A percentile compares a stretch with the other conserved stretches of the same genome.
phyloP scores from a whole-genome alignment of 2,797 vertebrate species.

The Cephalopachus bancanus region DNA sequence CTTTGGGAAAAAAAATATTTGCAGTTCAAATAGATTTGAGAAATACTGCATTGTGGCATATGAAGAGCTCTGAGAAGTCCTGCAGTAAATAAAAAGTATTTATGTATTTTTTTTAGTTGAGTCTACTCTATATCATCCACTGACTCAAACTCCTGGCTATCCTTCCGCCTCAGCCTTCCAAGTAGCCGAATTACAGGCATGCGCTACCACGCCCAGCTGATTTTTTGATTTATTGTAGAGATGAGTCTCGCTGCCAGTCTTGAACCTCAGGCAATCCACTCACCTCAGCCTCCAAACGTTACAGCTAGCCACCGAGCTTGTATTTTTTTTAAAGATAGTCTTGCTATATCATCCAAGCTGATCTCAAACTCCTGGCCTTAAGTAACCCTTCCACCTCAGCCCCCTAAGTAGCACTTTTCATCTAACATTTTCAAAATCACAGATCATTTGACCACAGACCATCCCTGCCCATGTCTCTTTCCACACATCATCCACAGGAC shows the following conservation, averaged over 20 bases:
- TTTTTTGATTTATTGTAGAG: too few species aligned
- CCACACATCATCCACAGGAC: background rate
- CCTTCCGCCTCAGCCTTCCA: too few species aligned
- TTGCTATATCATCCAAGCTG: background rate
- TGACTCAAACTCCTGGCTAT: too few species aligned
- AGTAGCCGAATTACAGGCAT: too few species aligned
- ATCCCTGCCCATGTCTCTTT: background rate
- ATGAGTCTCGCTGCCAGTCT: too few species aligned
- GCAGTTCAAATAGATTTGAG: background rate
- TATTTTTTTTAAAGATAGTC: background rate
- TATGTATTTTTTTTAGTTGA: background rate
- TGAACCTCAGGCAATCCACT: too few species aligned
- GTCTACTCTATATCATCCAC: too few species aligned
- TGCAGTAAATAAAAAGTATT: background rate
- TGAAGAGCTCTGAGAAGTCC: constrained; percentile 5
- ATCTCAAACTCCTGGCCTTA: background rate
- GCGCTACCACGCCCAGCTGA: too few species aligned
- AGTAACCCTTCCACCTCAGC: background rate
- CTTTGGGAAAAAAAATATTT: background rate
- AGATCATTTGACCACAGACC: background rate
- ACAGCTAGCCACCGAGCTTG: too few species aligned
- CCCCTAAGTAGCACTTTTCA: background rate
- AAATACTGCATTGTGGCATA: background rate
- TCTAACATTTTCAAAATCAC: background rate
- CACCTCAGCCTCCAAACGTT: too few species aligned